Percentiles rank a stretch among this genome's conserved stretches.
These are phyloP conservation scores for Alexandromys fortis DNA, from an alignment of 2,113 vertebrate species.

Conservation along the genomic window DNA sequence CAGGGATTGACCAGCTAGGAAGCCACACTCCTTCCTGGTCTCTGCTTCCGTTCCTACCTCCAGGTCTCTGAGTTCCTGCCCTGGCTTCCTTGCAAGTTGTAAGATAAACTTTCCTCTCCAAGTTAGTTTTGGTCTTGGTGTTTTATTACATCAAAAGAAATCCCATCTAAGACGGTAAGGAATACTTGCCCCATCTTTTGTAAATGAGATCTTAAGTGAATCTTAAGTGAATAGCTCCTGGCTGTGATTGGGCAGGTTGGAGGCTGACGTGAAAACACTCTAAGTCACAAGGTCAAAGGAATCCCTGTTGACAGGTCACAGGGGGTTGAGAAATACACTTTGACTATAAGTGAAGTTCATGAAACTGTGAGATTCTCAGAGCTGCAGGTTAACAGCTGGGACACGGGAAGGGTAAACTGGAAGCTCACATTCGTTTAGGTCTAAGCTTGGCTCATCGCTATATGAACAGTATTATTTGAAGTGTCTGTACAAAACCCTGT, in stretches of 20 bases:
- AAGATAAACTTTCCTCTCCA: neutral
- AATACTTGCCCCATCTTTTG: neutral
- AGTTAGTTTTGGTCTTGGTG: neutral
- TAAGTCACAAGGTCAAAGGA: neutral
- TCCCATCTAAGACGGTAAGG: neutral
- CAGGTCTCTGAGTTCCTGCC: neutral
- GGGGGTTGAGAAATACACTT: neutral
- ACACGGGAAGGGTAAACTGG: neutral
- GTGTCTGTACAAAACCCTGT: neutral
- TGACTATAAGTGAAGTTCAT: neutral
- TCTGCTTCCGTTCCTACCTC: neutral
- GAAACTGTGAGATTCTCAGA: neutral
- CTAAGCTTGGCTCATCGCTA: neutral
- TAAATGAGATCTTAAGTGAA: neutral
- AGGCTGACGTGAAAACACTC: neutral
- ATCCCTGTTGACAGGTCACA: neutral
- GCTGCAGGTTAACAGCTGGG: neutral
- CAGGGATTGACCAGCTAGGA: too few species aligned
- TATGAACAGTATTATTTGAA: neutral
- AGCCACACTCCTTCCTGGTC: neutral
- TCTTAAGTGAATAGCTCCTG: neutral
- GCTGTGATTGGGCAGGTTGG: neutral
- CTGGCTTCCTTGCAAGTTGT: neutral
- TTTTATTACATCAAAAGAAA: neutral
- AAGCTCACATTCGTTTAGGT: neutral